Evolutionary conservation across 2,113 vertebrate genomes (phyloP), one percentile per base, ranked within the genome.

Genomic region (Erpornis zantholeuca): DNA sequence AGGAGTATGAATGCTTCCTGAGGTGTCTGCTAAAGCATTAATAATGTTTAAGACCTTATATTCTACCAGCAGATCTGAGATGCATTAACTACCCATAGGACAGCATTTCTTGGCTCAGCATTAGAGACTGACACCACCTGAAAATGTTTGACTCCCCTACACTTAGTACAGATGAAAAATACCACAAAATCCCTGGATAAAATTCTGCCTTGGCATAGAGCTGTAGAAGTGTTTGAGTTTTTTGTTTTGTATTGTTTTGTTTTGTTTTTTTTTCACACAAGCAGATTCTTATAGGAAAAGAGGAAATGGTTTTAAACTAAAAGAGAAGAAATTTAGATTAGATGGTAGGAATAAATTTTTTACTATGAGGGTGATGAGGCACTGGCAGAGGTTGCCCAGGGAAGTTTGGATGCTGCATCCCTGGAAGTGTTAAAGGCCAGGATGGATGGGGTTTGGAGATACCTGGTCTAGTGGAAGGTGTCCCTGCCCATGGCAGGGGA

Each of bases 61-160:
- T 82, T 84, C 77, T 68, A 80, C 72, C 52, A 47, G 72, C 42
- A 38, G 2, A 20, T 88, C 86, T 69, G 89, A 96, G 88, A 45
- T 88, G 69, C 45, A 84, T 68, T 92, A 73, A 94, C 77, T 84
- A 93, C 80, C 64, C 83, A 33, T 53, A 79, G 53, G 69, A 61
- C 56, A 84, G 42, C 49, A 90, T 80, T 91, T 86, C 88, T 88
- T 77, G 93, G 78, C 60, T 94, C 81, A 90, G 54, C 83, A 83
- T 90, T 96, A 83, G 79, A 91, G 72, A 69, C 42, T 91, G 84
- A 95, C 78, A 95, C 82, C 82, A 93, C 64, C 92, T 93, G 96
- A 90, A 96, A 83, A 94, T 40, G 88, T 83, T 15, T 96, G 82
- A 63, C 76, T 77, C 83, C 64, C 75, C 70, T 79, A 81, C 75